Base-by-base conservation (phyloP, 2,888 invertebrate genomes). In the Yponomeuta cagnagella region DNA sequence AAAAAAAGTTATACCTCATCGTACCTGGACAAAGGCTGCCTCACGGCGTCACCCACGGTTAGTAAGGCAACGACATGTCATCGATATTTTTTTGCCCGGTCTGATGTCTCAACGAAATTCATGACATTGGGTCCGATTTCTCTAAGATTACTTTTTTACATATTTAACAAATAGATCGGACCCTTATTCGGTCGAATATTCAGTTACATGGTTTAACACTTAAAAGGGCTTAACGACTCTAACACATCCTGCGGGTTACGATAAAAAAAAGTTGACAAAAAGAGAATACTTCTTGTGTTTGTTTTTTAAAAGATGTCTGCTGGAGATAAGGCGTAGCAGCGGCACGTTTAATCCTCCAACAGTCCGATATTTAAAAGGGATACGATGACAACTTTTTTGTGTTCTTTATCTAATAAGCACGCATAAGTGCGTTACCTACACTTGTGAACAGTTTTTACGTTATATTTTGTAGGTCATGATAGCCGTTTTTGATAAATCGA, bases 181-280 rank as follows among this genome's bases (percentile, higher is more conserved):
- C 88, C 89, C 89, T 90, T 88, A 85, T 86, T 88, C 88, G 88
- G 80, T 88, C 89, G 85, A 90, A 91, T 92, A 91, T 92, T 91
- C 90, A 88, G 91, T 91, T 92, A 92, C 91, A 92, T 88, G 91
- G 90, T 92, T 92, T 91, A 92, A 92, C 91, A 92, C 91, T 92
- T 92, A 91, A 91, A 92, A 91, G 90, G 90, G 88, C 91, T 91
- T 92, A 92, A 92, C 91, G 91, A 91, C 88, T 89, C 88, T 90
- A 91, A 91, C 91, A 91, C 90, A 92, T 92, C 91, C 91, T 92
- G 90, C 90, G 91, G 90, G 90, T 89, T 90, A 90, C 91, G 88
- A 89, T 89, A 90, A 92, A 91, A 90, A 91, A 90, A 90, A 90
- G 80, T 86, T 82, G 81, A 90, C 87, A 90, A 90, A 90, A 90